Evolutionary conservation across 2,113 vertebrate species (phyloP), one percentile per base, ranked within the genome.

Genomic region (Pelmatolapia mariae): DNA sequence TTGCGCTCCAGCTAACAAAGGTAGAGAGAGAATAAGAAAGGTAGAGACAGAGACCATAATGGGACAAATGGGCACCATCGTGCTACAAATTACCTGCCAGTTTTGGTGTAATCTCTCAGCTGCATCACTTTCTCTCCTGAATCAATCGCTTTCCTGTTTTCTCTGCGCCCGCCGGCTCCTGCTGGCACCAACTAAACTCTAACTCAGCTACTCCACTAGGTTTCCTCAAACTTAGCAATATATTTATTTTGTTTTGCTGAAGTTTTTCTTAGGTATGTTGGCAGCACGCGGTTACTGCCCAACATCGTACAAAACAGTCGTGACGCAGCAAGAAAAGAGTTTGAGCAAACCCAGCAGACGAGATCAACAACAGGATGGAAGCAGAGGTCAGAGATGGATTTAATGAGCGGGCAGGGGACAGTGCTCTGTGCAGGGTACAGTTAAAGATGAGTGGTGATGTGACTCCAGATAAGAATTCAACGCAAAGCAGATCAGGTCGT

Each of bases 41-140:
- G 84, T 16, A 86, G 88, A 88, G 86, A 89, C 79, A 87, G 86
- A 83, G 80, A 91, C 82, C 89, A 89, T 94, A 93, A 94, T 91
- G 87, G 90, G 79, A 87, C 94, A 95, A 93, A 91, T 82, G 84
- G 86, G 71, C 86, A 90, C 93, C 90, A 95, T 95, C 92, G 92
- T 92, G 90, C 91, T 93, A 95, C 96, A 96, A 96, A 97, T 96
- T 91, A 95, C 95, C 95, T 95, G 92, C 93, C 91, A 93, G 92
- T 87, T 95, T 94, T 91, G 90, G 89, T 94, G 93, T 94, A 94
- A 95, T 92, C 92, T 93, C 90, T 91, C 80, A 76, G 85, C 82
- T 83, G 86, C 94, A 94, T 94, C 93, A 91, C 94, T 91, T 87
- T 85, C 88, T 91, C 85, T 82, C 87, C 71, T 19, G 36, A 71